A percentile compares a stretch with the other conserved stretches of the same genome.
These are phyloP conservation scores for Lampropteryx suffumata DNA, from an alignment of 2,888 invertebrate genomes.

Conservation along the genomic window DNA sequence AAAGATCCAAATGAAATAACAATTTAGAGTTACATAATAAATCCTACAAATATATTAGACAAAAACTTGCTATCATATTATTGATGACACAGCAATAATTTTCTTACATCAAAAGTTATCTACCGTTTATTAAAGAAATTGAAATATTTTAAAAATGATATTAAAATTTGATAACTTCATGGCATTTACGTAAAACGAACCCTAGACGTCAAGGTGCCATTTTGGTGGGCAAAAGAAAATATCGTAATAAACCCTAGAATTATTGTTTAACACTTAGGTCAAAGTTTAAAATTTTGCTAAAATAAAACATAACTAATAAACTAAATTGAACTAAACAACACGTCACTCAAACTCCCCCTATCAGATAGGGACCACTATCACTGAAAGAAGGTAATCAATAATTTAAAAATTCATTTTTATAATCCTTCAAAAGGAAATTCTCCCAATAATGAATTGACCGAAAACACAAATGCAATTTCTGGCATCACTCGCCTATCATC, in stretches of 20 bases:
- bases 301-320: constrained; percentile 83
- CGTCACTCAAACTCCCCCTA: constrained; percentile 69
- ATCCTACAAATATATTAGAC: constrained; percentile 58
- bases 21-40: constrained; percentile 48
- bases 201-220: constrained; percentile 64
- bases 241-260: constrained; percentile 76
- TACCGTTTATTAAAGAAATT: constrained; percentile 59
- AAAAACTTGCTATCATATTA: constrained; percentile 73
- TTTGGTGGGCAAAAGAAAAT: constrained; percentile 79
- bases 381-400: constrained; percentile 75
- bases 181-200: constrained; percentile 58
- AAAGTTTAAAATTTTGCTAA: constrained; percentile 81
- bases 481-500: constrained; percentile 70
- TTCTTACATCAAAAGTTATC: constrained; percentile 68
- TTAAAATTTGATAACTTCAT: constrained; percentile 66
- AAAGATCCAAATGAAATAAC: constrained; percentile 45
- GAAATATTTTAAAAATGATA: constrained; percentile 60
- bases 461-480: constrained; percentile 78
- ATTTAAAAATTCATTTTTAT: constrained; percentile 60
- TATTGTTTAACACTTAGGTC: constrained; percentile 81
- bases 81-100: constrained; percentile 79
- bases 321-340: constrained; percentile 83
- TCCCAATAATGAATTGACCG: constrained; percentile 54
- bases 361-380: constrained; percentile 77
- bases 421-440: constrained; percentile 64